Base-by-base conservation (phyloP, 2,797 vertebrate species). In the Lycodopsis pacificus region DNA sequence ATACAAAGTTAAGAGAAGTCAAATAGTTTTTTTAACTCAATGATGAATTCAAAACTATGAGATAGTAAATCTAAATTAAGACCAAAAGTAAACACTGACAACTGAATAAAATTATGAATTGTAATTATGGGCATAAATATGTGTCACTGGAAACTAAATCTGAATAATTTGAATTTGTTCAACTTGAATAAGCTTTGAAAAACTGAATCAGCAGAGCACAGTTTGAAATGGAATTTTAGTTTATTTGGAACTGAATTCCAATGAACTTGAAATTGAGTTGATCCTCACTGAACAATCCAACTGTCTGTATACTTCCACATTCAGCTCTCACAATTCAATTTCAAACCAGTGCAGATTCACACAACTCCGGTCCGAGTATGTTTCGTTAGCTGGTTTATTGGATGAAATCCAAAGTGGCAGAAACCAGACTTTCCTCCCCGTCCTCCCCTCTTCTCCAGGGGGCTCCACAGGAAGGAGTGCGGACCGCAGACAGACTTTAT, bases 401-500 rank as follows among this genome's bases (percentile, higher is more conserved):
- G 56, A 58, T 36, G 34, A 59, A 34, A 36, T 59, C 10, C 32
- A n/a, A n/a, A 20, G 0, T 5, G 10, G 10, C 10, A 0, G 20
- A 59, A 36, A 36, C 0, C 34, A 59, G 57, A n/a, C 36, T n/a
- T 12, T 15, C 34, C 19, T 4, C 36, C n/a, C n/a, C 10, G 32
- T 58, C 54, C 27, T 32, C 15, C 27, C 54, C 7, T 7, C 2
- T 19, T 14, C 15, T 2, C 15, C 44, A 42, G 44, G 42, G 42
- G 14, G 7, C 42, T 44, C 2, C 13, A 44, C 15, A 3, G 42
- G 44, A 46, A 19, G 44, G 27, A 30, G 0, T 0, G 54, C 54
- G 0, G 15, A 14, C 15, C 54, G 0, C 30, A 32, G 30, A 32
- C 4, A 0, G 49, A 51, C n/a, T 51, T 51, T 53, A 0, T 14